Conservation (phyloP, 2,113 vertebrate species). For the Glareola pratincola region DNA sequence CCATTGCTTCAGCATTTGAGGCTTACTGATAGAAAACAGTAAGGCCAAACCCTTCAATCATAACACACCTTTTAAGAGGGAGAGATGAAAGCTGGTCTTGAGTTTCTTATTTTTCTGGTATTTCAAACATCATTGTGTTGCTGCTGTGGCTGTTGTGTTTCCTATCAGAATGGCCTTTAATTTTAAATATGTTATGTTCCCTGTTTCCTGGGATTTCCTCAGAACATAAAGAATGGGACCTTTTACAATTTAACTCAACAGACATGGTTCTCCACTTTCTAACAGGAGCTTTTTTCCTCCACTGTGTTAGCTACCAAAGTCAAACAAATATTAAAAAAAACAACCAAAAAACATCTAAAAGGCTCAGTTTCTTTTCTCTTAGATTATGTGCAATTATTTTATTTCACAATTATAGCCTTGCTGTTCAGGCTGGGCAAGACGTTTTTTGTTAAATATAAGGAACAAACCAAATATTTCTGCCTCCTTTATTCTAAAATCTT, state of each 20-base stretch:
- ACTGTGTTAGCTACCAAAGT: not conserved
- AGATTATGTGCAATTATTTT: not conserved
- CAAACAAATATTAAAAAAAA: not conserved
- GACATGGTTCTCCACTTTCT: not conserved
- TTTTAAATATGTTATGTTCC: not conserved
- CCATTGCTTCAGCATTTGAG: not conserved
- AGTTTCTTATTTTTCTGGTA: not conserved
- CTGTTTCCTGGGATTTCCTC: not conserved
- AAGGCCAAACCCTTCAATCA: not conserved
- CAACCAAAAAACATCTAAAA: not conserved
- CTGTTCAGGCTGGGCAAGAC: not conserved
- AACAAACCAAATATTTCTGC: not conserved
- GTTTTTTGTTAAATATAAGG: not conserved
- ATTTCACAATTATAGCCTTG: conserved; percentile 4
- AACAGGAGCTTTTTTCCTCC: not conserved
- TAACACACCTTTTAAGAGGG: not conserved
- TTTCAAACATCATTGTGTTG: not conserved
- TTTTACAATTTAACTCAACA: not conserved
- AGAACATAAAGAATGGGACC: not conserved
- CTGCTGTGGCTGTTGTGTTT: not conserved
- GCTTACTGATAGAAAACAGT: not conserved
- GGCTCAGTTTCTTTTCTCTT: not conserved
- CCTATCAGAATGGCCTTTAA: not conserved
- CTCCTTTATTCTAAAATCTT: not conserved
- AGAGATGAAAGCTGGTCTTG: not conserved